phyloP scores from a whole-genome alignment of 2,797 vertebrate genomes.

The Chelonia mydas region DNA sequence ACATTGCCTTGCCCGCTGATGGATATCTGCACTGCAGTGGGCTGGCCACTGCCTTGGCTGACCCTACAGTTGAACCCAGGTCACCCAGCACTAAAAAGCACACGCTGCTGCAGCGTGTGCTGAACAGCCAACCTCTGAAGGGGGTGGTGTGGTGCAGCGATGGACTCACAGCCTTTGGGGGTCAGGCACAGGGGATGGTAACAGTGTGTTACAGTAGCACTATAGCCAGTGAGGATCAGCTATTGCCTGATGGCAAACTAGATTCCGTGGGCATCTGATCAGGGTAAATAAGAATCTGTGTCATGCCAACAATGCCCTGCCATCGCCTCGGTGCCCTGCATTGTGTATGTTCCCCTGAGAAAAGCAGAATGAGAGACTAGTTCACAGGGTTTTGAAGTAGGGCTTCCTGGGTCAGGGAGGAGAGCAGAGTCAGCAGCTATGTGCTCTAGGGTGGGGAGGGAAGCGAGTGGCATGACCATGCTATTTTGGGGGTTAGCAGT shows the following conservation, averaged over 20 bases:
- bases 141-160: no score
- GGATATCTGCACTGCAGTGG: no score
- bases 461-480: background rate
- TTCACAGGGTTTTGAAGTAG: background rate
- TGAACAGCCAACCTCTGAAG: no score
- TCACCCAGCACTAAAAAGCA: no score
- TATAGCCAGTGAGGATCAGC: background rate
- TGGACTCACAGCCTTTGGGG: no score
- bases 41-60: no score
- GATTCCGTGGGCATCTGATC: background rate
- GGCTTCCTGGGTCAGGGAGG: background rate
- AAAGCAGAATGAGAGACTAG: background rate
- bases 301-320: background rate
- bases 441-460: background rate
- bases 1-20: background rate
- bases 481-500: background rate
- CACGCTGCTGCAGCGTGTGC: no score
- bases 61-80: no score
- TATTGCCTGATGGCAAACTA: background rate
- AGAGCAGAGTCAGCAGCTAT: background rate
- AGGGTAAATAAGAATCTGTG: background rate
- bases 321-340: background rate
- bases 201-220: no score
- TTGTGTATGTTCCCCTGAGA: background rate
- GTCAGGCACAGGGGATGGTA: no score